Percentiles rank a stretch among this genome's conserved stretches.
These are phyloP conservation scores for Disparrhopalites patrizii DNA, from an alignment of 2,888 invertebrate genomes.

Conservation along the genomic window DNA sequence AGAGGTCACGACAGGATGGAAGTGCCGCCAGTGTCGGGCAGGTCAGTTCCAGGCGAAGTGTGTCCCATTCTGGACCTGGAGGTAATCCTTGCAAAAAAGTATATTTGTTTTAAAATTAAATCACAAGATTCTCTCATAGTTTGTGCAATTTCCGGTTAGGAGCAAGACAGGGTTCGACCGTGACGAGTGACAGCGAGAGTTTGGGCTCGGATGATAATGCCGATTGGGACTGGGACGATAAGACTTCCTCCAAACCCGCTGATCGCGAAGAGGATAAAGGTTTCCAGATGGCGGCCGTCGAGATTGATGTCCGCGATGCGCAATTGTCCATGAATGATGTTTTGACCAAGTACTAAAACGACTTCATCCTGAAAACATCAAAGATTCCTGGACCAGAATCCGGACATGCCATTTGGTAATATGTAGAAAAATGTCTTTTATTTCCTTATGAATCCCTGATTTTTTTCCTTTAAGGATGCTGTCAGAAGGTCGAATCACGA, in stretches of 20 bases:
- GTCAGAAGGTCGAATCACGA: constrained; percentile 37
- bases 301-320: constrained; percentile 39
- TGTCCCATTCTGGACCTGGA: no score
- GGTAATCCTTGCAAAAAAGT: no score
- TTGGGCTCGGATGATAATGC: constrained; percentile 15
- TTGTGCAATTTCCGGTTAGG: not conserved
- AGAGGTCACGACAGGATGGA: no score
- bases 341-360: constrained; percentile 32
- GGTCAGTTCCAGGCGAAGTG: no score
- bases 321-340: constrained; percentile 34
- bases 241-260: not conserved
- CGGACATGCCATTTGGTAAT: no score
- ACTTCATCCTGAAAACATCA: not conserved
- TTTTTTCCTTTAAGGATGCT: constrained; percentile 12
- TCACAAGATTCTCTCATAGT: not conserved
- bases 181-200: constrained; percentile 13
- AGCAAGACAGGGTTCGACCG: not conserved
- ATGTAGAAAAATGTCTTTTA: no score
- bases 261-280: constrained; percentile 5
- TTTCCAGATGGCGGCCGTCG: constrained; percentile 37
- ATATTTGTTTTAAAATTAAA: no score
- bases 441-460: not conserved
- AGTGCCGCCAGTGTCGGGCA: no score
- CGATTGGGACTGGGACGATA: constrained; percentile 14
- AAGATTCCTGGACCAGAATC: no score